phyloP scores from a whole-genome alignment of 2,888 invertebrate species.

The Drosophila lutescens region DNA sequence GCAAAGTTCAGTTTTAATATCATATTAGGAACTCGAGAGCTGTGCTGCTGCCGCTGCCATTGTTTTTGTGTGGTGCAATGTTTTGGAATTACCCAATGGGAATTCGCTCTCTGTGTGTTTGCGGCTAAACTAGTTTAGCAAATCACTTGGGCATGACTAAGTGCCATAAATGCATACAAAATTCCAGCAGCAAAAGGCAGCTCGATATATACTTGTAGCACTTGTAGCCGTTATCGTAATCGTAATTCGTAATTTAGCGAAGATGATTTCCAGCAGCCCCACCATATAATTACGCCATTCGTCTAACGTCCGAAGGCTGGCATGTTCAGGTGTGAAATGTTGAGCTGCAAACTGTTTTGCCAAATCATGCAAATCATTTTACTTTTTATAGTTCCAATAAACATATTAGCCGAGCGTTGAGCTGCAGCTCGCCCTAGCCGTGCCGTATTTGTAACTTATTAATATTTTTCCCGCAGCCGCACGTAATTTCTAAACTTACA shows the following conservation, averaged over 20 bases:
- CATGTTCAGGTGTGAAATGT: slow-evolving; percentile 66
- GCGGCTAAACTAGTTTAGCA: slow-evolving; percentile 73
- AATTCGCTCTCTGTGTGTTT: slow-evolving; percentile 47
- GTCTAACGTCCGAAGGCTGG: slow-evolving; percentile 28
- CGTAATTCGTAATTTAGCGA: slow-evolving; percentile 70
- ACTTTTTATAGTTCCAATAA: slow-evolving; percentile 65
- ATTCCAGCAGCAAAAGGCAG: slow-evolving; percentile 45
- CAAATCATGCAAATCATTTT: slow-evolving; percentile 75
- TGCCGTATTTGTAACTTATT: slow-evolving; percentile 63
- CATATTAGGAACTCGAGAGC: slow-evolving; percentile 57
- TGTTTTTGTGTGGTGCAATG: slow-evolving; percentile 56
- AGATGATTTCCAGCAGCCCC: slow-evolving; percentile 58
- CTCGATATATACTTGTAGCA: not conserved
- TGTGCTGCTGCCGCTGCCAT: slow-evolving; percentile 54
- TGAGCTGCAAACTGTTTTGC: slow-evolving; percentile 50
- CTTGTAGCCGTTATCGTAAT: slow-evolving; percentile 37
- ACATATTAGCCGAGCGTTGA: slow-evolving; percentile 65
- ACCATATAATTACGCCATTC: slow-evolving; percentile 60
- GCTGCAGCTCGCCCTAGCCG: slow-evolving; percentile 30
- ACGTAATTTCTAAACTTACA: slow-evolving; percentile 77
- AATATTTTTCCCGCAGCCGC: slow-evolving; percentile 60
- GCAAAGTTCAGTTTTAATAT: slow-evolving; percentile 68
- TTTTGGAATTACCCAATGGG: slow-evolving; percentile 72
- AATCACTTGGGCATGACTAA: slow-evolving; percentile 78
- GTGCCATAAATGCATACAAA: slow-evolving; percentile 79